Conservation (phyloP, 1,140 invertebrate species). For the Anastrepha ludens region DNA sequence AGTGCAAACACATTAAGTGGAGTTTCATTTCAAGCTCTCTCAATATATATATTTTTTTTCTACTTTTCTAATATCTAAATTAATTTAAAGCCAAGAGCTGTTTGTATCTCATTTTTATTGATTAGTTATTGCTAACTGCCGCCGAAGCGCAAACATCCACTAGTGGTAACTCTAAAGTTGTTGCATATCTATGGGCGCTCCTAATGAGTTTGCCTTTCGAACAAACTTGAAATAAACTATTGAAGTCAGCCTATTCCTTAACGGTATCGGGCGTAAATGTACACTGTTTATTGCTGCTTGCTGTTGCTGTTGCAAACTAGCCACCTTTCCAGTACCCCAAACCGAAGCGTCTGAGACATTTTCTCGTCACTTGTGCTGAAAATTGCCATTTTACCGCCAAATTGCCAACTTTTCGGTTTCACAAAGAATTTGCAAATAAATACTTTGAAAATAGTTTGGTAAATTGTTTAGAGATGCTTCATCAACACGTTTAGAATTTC, state of each 20-base stretch:
- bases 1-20: neutral
- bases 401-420: constrained; percentile 19
- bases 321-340: neutral
- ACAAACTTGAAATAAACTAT: constrained; percentile 9
- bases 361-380: neutral
- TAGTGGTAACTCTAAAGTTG: neutral
- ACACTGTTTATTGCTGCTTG: neutral
- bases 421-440: constrained; percentile 40
- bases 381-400: constrained; percentile 43
- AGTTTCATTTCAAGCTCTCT: neutral
- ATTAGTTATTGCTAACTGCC: neutral
- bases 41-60: no score
- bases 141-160: neutral
- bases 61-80: no score
- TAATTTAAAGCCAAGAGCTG: no score
- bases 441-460: constrained; percentile 30
- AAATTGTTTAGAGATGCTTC: constrained; percentile 38
- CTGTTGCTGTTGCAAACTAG: neutral
- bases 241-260: neutral
- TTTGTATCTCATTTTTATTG: neutral
- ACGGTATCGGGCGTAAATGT: neutral
- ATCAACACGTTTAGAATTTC: constrained; percentile 48
- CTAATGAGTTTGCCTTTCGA: constrained; percentile 30
- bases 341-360: neutral
- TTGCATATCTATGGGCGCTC: constrained; percentile 21